Percentiles rank a stretch among this genome's conserved stretches.
These are phyloP conservation scores for Pomatostomus ruficeps DNA, from an alignment of 2,113 vertebrate genomes.

Conservation along the genomic window DNA sequence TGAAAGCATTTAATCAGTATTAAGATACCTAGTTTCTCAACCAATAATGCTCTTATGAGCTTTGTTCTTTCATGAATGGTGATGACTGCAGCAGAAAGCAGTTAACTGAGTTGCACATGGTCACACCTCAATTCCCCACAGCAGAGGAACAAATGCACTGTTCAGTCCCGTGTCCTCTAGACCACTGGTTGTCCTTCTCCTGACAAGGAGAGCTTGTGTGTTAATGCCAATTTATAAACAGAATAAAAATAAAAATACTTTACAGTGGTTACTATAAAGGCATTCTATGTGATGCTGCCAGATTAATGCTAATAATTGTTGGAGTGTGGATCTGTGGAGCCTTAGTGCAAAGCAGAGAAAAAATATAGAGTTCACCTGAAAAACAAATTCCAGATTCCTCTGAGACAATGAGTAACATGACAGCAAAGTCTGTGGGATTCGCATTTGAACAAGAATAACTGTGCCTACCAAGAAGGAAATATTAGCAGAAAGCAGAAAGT, in stretches of 20 bases:
- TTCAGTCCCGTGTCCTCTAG: not conserved
- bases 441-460: not conserved
- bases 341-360: not conserved
- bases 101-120: not conserved
- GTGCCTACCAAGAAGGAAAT: not conserved
- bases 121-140: not conserved
- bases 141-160: not conserved
- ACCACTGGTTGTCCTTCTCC: not conserved
- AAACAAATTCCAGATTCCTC: not conserved
- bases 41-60: not conserved
- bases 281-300: not conserved
- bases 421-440: not conserved
- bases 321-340: not conserved
- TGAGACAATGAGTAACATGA: not conserved
- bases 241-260: not conserved
- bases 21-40: not conserved
- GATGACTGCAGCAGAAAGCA: not conserved
- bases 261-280: not conserved
- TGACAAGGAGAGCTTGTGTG: not conserved
- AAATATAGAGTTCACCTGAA: not conserved
- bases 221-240: not conserved
- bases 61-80: not conserved
- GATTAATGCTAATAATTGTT: not conserved
- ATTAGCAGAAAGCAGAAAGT: not conserved
- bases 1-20: not conserved